Base-by-base conservation (phyloP, 2,888 invertebrate genomes). In the Gymnocheta viridis region DNA sequence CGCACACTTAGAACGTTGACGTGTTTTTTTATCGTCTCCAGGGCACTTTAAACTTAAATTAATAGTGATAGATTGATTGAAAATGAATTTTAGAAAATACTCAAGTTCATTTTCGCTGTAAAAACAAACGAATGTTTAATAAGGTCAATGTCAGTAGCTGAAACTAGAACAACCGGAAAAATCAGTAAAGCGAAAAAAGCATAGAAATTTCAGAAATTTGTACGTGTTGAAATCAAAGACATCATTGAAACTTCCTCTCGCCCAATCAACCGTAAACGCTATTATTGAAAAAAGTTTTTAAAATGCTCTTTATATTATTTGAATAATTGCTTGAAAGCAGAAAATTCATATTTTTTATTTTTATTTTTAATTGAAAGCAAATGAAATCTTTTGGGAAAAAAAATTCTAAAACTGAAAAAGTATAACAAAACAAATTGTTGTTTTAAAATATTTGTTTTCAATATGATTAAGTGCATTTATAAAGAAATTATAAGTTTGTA, bases 81-180 rank as follows among this genome's bases (percentile, higher is more conserved):
- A 27, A 64, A 29, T 70, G 14, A 47, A 51, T 60, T 72, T 84
- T 44, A 51, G 73, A 56, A 64, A 69, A 74, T 35, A 60, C 58
- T 76, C 66, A 84, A 80, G 54, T 80, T 80, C 54, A 80, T 73
- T 80, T 84, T 56, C 27, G 44, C n/a, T 69, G 44, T 67, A 72
- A 80, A 84, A 67, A 58, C 73, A 77, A 64, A 51, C 49, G 24
- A 77, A 73, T 72, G 67, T 81, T 84, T 67, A 72, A 77, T 77
- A 77, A 77, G 84, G 80, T 77, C 84, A 84, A 62, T 81, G 84
- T 72, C 81, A 77, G 29, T 27, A 41, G 44, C 32, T 49, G 9
- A 35, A 62, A 14, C 19, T 60, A 35, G 35, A 32, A 35, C 24
- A 49, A 66, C 12, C 54, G 58, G 24, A 32, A 47, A 44, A 64